Percentiles rank a stretch among this genome's conserved stretches.
These are phyloP conservation scores for Scalopus aquaticus DNA, from an alignment of 2,113 vertebrate species.

Conservation along the genomic window DNA sequence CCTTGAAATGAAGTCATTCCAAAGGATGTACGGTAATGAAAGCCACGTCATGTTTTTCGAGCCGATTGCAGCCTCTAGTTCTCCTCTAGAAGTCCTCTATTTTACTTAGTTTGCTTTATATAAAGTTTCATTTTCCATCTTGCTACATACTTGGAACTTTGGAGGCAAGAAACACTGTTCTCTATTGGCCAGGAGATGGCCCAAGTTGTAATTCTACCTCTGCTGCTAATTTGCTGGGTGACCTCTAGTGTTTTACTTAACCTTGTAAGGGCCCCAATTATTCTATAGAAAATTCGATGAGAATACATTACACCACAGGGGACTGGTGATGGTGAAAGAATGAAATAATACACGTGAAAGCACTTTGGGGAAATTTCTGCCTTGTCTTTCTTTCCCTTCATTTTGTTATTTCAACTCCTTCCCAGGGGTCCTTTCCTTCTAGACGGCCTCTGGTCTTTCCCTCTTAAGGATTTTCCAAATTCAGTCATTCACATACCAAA, in stretches of 20 bases:
- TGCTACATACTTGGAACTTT: neutral
- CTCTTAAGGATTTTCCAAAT: neutral
- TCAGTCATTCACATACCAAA: neutral
- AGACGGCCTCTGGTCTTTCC: neutral
- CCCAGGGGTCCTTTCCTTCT: neutral
- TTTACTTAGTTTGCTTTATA: constrained; percentile 34
- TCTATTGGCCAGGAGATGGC: neutral
- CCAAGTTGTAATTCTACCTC: constrained; percentile 29
- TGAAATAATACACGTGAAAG: neutral
- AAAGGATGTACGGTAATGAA: neutral
- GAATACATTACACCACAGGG: constrained; percentile 30
- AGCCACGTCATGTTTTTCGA: constrained; percentile 19
- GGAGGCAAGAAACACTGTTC: neutral
- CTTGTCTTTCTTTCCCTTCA: neutral
- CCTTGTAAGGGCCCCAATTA: constrained; percentile 62
- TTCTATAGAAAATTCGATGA: constrained; percentile 50
- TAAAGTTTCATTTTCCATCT: constrained; percentile 48
- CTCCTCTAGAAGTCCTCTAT: neutral
- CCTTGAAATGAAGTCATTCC: neutral
- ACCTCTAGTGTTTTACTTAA: constrained; percentile 72
- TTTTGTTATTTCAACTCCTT: constrained; percentile 52
- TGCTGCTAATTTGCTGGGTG: constrained; percentile 66
- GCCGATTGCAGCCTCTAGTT: neutral
- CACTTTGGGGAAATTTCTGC: neutral
- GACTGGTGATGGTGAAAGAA: constrained; percentile 41